Evolutionary conservation across 2,888 invertebrate species (phyloP).

Genomic region (Endotricha flammealis): DNA sequence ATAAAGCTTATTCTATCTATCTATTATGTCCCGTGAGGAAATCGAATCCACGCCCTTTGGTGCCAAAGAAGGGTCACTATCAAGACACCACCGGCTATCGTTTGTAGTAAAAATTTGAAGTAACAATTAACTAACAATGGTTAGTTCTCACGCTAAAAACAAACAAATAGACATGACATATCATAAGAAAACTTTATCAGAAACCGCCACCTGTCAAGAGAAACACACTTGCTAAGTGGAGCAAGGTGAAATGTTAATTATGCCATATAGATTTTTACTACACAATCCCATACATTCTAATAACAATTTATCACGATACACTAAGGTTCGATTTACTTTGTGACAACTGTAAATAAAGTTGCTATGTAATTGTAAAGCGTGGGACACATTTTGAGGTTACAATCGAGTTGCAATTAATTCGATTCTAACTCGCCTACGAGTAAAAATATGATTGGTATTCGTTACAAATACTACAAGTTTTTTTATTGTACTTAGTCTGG

Average conservation of each 20-base stretch:
- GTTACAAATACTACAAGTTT: slow-evolving; percentile 27
- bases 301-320: slow-evolving; percentile 22
- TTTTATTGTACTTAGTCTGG: slow-evolving; percentile 5
- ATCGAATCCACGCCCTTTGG: too few relatives aligned
- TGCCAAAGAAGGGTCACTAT: too few relatives aligned
- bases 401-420: slow-evolving; percentile 53
- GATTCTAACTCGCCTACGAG: slow-evolving; percentile 41
- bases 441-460: slow-evolving; percentile 42
- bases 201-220: slow-evolving; percentile 20
- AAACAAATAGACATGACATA: too few relatives aligned
- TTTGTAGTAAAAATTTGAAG: too few relatives aligned
- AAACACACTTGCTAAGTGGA: slow-evolving; percentile 47
- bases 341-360: slow-evolving; percentile 6
- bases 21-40: too few relatives aligned
- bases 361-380: slow-evolving; percentile 30
- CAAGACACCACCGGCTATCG: too few relatives aligned
- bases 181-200: slow-evolving; percentile 13
- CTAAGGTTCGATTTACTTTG: slow-evolving; percentile 29
- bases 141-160: too few relatives aligned
- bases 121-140: too few relatives aligned
- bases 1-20: too few relatives aligned
- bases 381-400: slow-evolving; percentile 63
- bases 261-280: slow-evolving; percentile 39
- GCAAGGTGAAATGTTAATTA: slow-evolving; percentile 65
- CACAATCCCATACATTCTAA: slow-evolving; percentile 17